These are phyloP conservation scores for Rhynchomys soricoides DNA, from an alignment of 2,113 vertebrate species.

Conservation along the genomic window DNA sequence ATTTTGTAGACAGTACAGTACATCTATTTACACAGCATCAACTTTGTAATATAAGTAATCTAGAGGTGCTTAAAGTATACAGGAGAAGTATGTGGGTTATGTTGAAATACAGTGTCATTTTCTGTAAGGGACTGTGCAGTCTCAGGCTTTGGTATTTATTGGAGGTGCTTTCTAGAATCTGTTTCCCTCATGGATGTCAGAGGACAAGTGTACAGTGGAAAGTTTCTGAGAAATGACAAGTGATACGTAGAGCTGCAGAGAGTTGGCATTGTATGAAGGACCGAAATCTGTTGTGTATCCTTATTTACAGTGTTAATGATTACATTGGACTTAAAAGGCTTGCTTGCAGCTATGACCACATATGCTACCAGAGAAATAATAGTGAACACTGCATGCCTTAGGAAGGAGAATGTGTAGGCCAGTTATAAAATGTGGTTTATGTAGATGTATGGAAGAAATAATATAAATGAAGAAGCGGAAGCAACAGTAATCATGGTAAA, in stretches of 20 bases:
- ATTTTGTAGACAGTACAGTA: not conserved
- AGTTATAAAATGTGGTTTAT: not conserved
- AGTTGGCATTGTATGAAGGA: not conserved
- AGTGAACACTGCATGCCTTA: not conserved
- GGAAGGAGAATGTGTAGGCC: not conserved
- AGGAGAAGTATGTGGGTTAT: not conserved
- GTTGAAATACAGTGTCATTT: not conserved
- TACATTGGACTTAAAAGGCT: slow-evolving; percentile 19
- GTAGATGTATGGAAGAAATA: not conserved
- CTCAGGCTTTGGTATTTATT: not conserved
- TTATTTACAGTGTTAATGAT: not conserved
- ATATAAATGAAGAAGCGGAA: not conserved
- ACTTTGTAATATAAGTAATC: not conserved
- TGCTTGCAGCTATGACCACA: not conserved
- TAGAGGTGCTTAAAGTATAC: not conserved
- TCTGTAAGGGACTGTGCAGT: not conserved
- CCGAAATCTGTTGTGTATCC: not conserved
- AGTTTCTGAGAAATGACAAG: not conserved
- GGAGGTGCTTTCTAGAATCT: not conserved
- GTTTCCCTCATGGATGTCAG: not conserved
- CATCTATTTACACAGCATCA: not conserved
- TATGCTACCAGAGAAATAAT: not conserved
- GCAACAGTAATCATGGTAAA: not conserved
- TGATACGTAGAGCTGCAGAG: not conserved
- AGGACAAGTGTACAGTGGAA: not conserved